Conservation (phyloP, 2,888 invertebrate species). For the Anorthoa munda region DNA sequence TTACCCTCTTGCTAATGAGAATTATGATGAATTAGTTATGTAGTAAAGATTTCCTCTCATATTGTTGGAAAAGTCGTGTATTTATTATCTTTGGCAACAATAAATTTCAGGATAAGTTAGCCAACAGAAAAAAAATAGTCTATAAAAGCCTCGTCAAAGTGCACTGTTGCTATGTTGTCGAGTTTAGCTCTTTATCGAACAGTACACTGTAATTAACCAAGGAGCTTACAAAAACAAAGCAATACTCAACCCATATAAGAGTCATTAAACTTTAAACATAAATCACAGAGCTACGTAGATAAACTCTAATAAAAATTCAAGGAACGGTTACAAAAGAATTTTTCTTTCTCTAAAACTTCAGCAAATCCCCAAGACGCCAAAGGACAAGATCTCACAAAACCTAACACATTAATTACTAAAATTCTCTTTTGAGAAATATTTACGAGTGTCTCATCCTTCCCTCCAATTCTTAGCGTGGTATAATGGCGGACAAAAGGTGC, state of each 20-base stretch:
- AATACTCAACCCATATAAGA: too few species aligned
- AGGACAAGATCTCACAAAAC: conserved; percentile 5
- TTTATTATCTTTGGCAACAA: neutral
- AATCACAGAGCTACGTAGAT: neutral
- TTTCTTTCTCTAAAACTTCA: neutral
- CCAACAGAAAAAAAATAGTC: neutral
- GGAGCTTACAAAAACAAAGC: too few species aligned
- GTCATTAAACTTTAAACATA: too few species aligned
- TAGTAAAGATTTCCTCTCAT: neutral
- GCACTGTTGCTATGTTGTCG: neutral
- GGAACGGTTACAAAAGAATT: neutral
- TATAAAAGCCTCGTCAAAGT: neutral
- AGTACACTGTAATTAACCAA: too few species aligned
- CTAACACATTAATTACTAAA: conserved; percentile 43
- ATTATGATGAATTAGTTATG: neutral
- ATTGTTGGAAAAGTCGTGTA: neutral
- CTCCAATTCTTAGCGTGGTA: conserved; percentile 34
- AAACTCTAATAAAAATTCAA: neutral
- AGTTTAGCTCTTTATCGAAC: neutral
- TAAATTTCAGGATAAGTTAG: neutral
- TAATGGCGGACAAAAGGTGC: conserved; percentile 62
- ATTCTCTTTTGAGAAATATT: conserved; percentile 58
- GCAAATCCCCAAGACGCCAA: conserved; percentile 4
- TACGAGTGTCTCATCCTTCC: conserved; percentile 64
- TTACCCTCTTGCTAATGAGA: neutral